A percentile compares a stretch with the other conserved stretches of the same genome.
Evolutionary conservation across 2,888 invertebrate genomes (phyloP).

Genomic region (Syritta pipiens): DNA sequence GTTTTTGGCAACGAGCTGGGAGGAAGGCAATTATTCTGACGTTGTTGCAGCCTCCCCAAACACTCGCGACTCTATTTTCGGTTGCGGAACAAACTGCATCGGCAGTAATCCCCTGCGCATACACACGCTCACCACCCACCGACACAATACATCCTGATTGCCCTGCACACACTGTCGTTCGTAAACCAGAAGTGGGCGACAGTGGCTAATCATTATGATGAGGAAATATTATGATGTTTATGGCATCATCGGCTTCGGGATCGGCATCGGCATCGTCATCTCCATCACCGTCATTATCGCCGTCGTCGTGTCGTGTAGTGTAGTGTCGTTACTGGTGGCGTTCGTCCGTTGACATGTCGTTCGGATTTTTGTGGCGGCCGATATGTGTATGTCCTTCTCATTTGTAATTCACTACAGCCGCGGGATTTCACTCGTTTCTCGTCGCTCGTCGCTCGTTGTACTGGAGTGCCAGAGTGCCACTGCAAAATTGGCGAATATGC

Average conservation of each 20-base stretch:
- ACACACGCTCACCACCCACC: constrained; percentile 3
- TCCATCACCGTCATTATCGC: neutral
- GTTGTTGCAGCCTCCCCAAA: neutral
- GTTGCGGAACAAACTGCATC: neutral
- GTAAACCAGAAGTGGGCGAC: constrained; percentile 28
- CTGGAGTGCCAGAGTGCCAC: constrained; percentile 16
- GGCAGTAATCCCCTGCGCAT: constrained; percentile 8
- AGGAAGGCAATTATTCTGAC: constrained; percentile 30
- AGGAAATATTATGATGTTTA: constrained; percentile 62
- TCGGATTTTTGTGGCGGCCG: constrained; percentile 15
- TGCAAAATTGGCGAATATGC: constrained; percentile 39
- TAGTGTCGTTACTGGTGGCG: constrained; percentile 5
- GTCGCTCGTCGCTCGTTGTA: constrained; percentile 15
- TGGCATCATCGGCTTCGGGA: constrained; percentile 57
- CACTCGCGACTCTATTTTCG: constrained; percentile 35
- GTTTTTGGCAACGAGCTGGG: no score
- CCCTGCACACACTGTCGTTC: constrained; percentile 20
- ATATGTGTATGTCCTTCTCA: neutral
- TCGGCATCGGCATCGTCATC: constrained; percentile 27
- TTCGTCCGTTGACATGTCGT: neutral
- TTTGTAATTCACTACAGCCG: constrained; percentile 30
- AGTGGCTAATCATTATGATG: constrained; percentile 56
- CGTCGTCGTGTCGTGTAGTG: no score
- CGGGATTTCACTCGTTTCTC: constrained; percentile 20
- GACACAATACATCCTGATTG: constrained; percentile 51